Conservation (phyloP, 2,113 vertebrate species). For the Notechis scutatus region DNA sequence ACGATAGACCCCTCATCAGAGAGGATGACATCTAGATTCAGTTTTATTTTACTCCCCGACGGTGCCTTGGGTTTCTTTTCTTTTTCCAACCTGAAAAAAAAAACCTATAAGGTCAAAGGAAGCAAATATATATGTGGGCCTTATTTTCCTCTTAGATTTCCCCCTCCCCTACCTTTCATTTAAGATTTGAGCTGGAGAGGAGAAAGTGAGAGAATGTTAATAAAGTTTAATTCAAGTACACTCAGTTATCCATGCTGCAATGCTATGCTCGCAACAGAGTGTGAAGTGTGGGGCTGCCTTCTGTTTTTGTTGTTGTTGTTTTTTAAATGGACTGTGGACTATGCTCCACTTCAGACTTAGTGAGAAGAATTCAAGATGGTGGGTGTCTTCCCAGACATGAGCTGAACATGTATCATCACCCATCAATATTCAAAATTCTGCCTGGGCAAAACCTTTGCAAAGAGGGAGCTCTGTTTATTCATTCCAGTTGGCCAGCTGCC, state of each 20-base stretch:
- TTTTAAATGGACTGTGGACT: background rate
- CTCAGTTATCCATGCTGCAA: background rate
- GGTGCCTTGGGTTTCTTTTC: background rate
- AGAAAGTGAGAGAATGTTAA: background rate
- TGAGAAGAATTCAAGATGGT: background rate
- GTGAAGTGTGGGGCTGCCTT: background rate
- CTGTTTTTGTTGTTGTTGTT: background rate
- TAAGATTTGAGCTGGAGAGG: background rate
- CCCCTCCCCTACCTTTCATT: background rate
- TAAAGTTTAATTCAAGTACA: background rate
- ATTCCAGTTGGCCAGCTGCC: background rate
- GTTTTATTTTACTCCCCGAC: constrained; percentile 4
- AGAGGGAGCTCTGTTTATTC: background rate
- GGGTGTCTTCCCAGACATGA: background rate
- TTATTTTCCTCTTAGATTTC: background rate
- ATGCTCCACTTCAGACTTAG: background rate
- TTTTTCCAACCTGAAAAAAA: background rate
- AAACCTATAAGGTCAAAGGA: background rate
- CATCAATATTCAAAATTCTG: background rate
- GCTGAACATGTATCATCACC: background rate
- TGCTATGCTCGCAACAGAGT: background rate
- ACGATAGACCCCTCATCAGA: background rate
- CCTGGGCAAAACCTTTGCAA: background rate
- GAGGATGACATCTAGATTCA: background rate
- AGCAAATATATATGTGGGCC: background rate